A percentile compares a stretch with the other conserved stretches of the same genome.
phyloP scores from a whole-genome alignment of 2,888 invertebrate genomes.

The Bruchidius siliquastri region DNA sequence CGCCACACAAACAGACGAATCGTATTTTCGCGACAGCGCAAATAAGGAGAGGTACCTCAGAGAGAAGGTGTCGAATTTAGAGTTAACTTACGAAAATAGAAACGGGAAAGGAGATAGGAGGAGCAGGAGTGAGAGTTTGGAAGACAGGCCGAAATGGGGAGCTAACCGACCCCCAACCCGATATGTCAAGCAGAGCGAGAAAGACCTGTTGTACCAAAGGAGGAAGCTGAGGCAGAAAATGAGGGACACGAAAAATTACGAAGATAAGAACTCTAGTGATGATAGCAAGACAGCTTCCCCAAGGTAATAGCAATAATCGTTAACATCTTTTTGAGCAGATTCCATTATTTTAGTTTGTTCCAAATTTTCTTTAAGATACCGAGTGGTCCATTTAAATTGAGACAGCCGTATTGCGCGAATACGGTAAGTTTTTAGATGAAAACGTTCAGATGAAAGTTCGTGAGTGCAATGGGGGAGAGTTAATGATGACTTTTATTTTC shows the following conservation, averaged over 20 bases:
- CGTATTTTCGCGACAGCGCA: slow-evolving; percentile 14
- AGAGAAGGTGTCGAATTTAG: slow-evolving; percentile 50
- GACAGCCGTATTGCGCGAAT: too few species aligned
- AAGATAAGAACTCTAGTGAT: slow-evolving; percentile 59
- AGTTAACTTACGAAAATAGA: slow-evolving; percentile 48
- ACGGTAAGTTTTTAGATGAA: too few species aligned
- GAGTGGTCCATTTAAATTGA: too few species aligned
- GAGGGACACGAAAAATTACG: slow-evolving; percentile 49
- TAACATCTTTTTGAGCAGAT: too few species aligned
- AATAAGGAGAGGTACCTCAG: slow-evolving; percentile 36
- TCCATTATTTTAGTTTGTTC: too few species aligned
- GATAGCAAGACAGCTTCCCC: slow-evolving; percentile 60
- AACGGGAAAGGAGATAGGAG: slow-evolving; percentile 55
- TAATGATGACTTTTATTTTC: too few species aligned
- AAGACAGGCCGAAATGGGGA: slow-evolving; percentile 70
- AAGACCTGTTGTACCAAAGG: slow-evolving; percentile 78
- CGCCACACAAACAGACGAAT: slow-evolving; percentile 63
- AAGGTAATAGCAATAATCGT: slow-evolving; percentile 25
- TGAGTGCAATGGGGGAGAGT: too few species aligned
- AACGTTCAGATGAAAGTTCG: too few species aligned
- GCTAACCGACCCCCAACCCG: slow-evolving; percentile 73
- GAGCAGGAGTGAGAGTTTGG: slow-evolving; percentile 55
- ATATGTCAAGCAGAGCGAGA: slow-evolving; percentile 85
- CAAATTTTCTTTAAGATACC: too few species aligned
- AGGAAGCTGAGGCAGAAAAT: slow-evolving; percentile 63